Evolutionary conservation across 2,113 vertebrate genomes (phyloP), one percentile per base, ranked within the genome.

Genomic region (Campylorhamphus procurvoides): DNA sequence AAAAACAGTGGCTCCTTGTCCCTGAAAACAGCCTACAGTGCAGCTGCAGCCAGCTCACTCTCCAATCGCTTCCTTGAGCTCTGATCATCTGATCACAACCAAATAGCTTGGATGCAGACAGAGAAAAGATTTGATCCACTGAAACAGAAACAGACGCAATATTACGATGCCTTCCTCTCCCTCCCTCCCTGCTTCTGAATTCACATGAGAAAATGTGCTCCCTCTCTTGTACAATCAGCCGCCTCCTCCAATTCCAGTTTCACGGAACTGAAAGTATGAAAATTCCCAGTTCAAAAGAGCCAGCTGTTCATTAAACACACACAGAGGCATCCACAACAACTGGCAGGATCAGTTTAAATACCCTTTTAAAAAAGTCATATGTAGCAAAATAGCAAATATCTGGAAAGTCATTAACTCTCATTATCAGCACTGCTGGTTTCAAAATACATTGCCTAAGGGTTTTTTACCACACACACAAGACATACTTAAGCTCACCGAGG

Each of bases 1-100:
- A 96, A 97, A 98, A 98, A 99, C 99, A 99, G 98, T 98, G 98
- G 98, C 98, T 98, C 98, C 98, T 99, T 99, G 98, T 99, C 98
- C 97, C 98, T 96, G 98, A 93, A 97, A 98, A 97, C 98, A 98
- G 99, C 98, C 98, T 98, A 96, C 97, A 97, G 97, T 98, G 98
- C 99, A 99, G 99, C 98, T 99, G 99, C 98, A 98, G 98, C 98
- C 97, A 98, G 98, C 97, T 98, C 97, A 50, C 95, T 97, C 98
- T 98, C 98, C 98, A 99, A 99, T 99, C 99, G 90, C 97, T 98
- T 98, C 97, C 98, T 98, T 96, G 96, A 97, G 97, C 96, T 97
- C 94, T 94, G 96, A 98, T 99, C 99, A 99, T 99, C 99, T 99
- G 99, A 99, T 99, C 98, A 96, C 93, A 88, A 96, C 97, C 98